Evolutionary conservation across 1,140 invertebrate genomes (phyloP).

Genomic region (Pygmarrhopalites habei): DNA sequence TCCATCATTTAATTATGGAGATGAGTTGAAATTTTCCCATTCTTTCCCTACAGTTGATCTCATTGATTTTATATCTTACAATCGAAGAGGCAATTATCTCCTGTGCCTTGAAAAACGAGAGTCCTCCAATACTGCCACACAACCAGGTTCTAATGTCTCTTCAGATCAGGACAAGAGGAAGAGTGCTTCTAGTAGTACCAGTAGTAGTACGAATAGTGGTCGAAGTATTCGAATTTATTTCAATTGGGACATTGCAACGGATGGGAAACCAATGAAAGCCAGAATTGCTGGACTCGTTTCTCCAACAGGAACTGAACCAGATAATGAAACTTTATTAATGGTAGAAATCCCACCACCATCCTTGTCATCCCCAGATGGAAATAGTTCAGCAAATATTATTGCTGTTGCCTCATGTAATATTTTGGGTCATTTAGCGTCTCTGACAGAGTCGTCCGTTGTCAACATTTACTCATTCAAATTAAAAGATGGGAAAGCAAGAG

Average conservation of each 20-base stretch:
- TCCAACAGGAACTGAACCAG: slow-evolving; percentile 27
- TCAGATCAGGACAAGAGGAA: neutral
- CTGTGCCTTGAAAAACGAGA: slow-evolving; percentile 36
- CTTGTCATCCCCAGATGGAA: slow-evolving; percentile 10
- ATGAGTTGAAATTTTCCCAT: slow-evolving; percentile 25
- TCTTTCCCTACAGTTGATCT: slow-evolving; percentile 36
- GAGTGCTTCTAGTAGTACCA: too few species aligned
- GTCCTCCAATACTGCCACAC: slow-evolving; percentile 8
- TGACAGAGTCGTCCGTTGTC: slow-evolving; percentile 27
- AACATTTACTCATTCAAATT: slow-evolving; percentile 30
- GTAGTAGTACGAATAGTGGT: too few species aligned
- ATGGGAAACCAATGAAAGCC: slow-evolving; percentile 54
- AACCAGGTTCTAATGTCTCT: neutral
- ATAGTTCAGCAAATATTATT: neutral
- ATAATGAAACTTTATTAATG: slow-evolving; percentile 31
- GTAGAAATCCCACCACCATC: slow-evolving; percentile 35
- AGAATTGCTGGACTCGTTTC: slow-evolving; percentile 57
- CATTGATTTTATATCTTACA: slow-evolving; percentile 28
- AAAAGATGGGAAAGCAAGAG: slow-evolving; percentile 34
- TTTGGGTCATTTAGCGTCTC: slow-evolving; percentile 31
- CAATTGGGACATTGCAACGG: slow-evolving; percentile 29
- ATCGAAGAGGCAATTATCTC: slow-evolving; percentile 37
- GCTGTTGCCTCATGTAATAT: slow-evolving; percentile 30
- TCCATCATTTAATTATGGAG: neutral
- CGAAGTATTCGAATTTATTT: slow-evolving; percentile 34